phyloP scores from a whole-genome alignment of 2,888 invertebrate species.

The Epistrophella euchroma region DNA sequence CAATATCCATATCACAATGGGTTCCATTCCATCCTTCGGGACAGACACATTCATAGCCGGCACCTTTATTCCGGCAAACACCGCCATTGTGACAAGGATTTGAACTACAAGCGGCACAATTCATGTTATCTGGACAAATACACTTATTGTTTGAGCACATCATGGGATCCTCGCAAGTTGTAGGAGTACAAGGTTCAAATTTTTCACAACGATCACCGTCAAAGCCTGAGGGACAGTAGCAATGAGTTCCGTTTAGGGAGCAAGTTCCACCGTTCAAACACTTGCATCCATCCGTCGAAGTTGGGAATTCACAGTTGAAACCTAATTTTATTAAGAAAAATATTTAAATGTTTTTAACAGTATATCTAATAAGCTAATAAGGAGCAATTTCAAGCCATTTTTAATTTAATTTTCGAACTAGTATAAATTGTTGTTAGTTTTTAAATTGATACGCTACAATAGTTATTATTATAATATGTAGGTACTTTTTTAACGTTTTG shows the following conservation, averaged over 20 bases:
- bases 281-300: slow-evolving; percentile 79
- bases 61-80: slow-evolving; percentile 86
- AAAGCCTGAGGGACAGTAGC: slow-evolving; percentile 82
- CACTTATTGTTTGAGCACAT: slow-evolving; percentile 82
- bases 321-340: slow-evolving; percentile 77
- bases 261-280: slow-evolving; percentile 83
- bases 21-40: slow-evolving; percentile 86
- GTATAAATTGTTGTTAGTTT: background rate
- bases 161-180: slow-evolving; percentile 83
- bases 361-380: too few species aligned
- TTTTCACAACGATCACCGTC: slow-evolving; percentile 83
- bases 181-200: slow-evolving; percentile 80
- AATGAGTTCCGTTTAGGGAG: slow-evolving; percentile 82
- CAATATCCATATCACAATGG: slow-evolving; percentile 87
- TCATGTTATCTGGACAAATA: slow-evolving; percentile 82
- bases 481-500: background rate
- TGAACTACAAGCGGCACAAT: slow-evolving; percentile 85
- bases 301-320: slow-evolving; percentile 82
- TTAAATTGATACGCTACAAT: slow-evolving; percentile 38
- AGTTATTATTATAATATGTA: background rate
- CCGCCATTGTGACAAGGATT: slow-evolving; percentile 88
- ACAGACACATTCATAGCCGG: slow-evolving; percentile 86
- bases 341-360: too few species aligned
- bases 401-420: background rate
- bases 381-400: background rate